Conservation (phyloP, 2,797 vertebrate genomes). For the Cichlasoma orientale region DNA sequence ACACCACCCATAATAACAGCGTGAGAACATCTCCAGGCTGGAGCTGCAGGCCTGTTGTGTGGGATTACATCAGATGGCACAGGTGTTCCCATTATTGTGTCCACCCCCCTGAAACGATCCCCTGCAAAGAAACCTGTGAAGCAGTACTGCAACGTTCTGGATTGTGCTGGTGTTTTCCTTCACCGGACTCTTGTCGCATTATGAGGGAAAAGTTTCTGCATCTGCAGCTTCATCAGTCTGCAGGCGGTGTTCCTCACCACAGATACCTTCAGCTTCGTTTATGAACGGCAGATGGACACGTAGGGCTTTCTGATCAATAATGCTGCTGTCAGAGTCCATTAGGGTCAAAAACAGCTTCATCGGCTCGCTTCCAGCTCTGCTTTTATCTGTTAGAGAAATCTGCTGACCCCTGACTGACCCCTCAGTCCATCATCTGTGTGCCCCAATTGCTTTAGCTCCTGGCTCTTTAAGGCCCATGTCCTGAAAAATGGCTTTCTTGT, state of each 20-base stretch:
- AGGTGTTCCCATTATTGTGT: slow-evolving; percentile 16
- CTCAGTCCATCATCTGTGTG: not conserved
- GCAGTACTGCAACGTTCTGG: slow-evolving; percentile 45
- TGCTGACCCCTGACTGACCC: not conserved
- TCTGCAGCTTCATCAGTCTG: slow-evolving; percentile 11
- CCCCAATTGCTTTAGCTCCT: not conserved
- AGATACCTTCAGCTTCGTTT: not conserved
- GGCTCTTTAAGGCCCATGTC: not conserved
- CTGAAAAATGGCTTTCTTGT: not conserved
- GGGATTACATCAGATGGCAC: not conserved
- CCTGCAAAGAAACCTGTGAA: slow-evolving; percentile 35
- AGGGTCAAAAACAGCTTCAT: not conserved
- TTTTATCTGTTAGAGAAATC: not conserved
- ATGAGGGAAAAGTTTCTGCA: slow-evolving; percentile 40
- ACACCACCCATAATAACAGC: not conserved
- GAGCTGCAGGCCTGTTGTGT: not conserved
- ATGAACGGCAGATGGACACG: not conserved
- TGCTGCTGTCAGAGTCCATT: not conserved
- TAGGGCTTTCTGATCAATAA: not conserved
- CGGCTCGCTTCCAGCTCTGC: not conserved
- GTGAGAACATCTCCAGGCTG: not conserved
- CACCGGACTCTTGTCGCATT: slow-evolving; percentile 40
- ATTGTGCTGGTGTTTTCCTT: slow-evolving; percentile 45
- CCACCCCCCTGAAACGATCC: slow-evolving; percentile 22
- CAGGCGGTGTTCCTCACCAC: slow-evolving; percentile 11